Evolutionary conservation across 2,888 invertebrate genomes (phyloP).

Genomic region (Orthosia incerta): DNA sequence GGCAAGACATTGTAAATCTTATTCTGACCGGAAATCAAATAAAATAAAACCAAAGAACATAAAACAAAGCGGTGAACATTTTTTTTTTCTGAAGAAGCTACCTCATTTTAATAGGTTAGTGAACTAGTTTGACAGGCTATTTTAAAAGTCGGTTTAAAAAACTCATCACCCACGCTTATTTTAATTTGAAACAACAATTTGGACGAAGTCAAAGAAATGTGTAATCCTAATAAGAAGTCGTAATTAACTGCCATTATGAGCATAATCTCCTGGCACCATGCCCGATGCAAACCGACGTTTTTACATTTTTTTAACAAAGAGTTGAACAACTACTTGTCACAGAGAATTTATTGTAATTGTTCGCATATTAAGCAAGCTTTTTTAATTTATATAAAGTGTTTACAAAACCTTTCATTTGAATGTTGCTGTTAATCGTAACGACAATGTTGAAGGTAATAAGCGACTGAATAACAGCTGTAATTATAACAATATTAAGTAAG

Average conservation of each 20-base stretch:
- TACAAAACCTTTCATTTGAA: constrained; percentile 21
- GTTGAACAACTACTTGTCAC: constrained; percentile 66
- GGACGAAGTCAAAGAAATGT: constrained; percentile 39
- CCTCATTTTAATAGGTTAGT: constrained; percentile 67
- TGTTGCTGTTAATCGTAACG: constrained; percentile 2
- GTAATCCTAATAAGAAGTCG: constrained; percentile 63
- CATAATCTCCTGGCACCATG: constrained; percentile 71
- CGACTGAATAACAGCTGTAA: constrained; percentile 55
- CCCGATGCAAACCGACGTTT: constrained; percentile 65
- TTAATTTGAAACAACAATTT: constrained; percentile 37
- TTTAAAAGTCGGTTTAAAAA: constrained; percentile 43
- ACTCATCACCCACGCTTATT: constrained; percentile 39
- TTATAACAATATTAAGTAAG: constrained; percentile 67
- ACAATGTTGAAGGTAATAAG: constrained; percentile 20
- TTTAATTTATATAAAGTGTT: constrained; percentile 26
- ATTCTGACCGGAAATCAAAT: constrained; percentile 54
- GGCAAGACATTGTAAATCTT: constrained; percentile 34
- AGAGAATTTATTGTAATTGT: constrained; percentile 67
- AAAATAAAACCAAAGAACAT: constrained; percentile 48
- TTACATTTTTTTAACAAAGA: constrained; percentile 67
- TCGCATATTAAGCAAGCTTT: constrained; percentile 58
- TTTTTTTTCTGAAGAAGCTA: constrained; percentile 47
- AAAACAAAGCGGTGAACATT: constrained; percentile 39
- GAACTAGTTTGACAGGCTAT: constrained; percentile 63
- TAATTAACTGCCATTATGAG: constrained; percentile 62